These are phyloP conservation scores for Phallusia fumigata DNA, from an alignment of 23 tunicate species.

Conservation along the genomic window DNA sequence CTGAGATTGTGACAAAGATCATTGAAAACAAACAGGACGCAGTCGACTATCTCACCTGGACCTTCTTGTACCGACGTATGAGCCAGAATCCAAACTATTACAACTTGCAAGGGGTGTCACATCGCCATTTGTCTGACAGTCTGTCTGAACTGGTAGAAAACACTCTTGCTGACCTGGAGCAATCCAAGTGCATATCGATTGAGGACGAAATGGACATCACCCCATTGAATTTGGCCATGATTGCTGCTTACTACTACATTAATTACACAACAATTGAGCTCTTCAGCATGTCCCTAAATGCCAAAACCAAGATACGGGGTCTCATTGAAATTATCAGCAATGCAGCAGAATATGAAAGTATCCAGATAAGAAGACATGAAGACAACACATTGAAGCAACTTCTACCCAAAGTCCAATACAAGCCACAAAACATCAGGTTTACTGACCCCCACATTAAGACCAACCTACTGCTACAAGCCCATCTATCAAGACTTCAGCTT, in stretches of 20 bases:
- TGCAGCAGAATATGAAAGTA: constrained; percentile 90
- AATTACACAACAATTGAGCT: constrained; percentile 97
- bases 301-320: constrained; percentile 91
- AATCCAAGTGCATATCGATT: constrained; percentile 87
- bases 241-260: constrained; percentile 94
- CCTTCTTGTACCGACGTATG: constrained; percentile 95
- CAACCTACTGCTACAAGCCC: constrained; percentile 91
- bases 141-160: constrained; percentile 92
- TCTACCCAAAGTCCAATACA: constrained; percentile 89
- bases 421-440: constrained; percentile 75
- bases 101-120: constrained; percentile 92
- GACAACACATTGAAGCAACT: constrained; percentile 87
- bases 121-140: constrained; percentile 95
- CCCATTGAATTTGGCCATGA: constrained; percentile 95
- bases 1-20: constrained; percentile 98
- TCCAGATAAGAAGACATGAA: constrained; percentile 86
- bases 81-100: constrained; percentile 98
- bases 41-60: constrained; percentile 98
- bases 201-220: constrained; percentile 98
- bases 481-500: constrained; percentile 84
- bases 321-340: constrained; percentile 96
- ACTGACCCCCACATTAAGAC: constrained; percentile 97
- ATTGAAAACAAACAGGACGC: constrained; percentile 99
- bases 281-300: constrained; percentile 97
- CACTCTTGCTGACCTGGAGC: constrained; percentile 83